Evolutionary conservation across 1,140 invertebrate genomes (phyloP), one percentile per base, ranked within the genome.

Genomic region (Caenorhabditis brenneri): DNA sequence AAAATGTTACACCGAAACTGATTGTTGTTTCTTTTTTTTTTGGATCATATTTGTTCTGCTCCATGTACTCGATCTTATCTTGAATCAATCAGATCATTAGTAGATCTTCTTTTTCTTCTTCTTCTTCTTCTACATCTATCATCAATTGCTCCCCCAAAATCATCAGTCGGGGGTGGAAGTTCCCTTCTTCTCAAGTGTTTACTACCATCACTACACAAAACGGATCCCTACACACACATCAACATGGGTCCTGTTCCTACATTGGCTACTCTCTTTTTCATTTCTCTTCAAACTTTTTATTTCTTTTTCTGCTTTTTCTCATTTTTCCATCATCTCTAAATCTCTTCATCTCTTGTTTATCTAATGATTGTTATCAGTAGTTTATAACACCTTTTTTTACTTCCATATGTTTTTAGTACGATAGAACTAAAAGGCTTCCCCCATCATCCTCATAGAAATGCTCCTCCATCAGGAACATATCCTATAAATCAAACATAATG

Each of bases 81-180:
- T 12, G 0, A 42, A 24, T 42, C 36, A 46, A 74, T 42, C n/a
- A 74, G 36, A 74, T 74, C 65, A 74, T 74, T 42, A 42, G 65
- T 42, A 74, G 65, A 24, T 74, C 58, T 22, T 74, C 36, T 31
- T 74, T 31, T 31, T 15, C 16, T 9, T n/a, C 16, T 29, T 58
- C 55, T 29, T 36, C 22, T 65, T 39, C 10, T 27, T 65, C 29
- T 74, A 58, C 53, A 58, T 74, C 65, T 74, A 74, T 74, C 65
- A 74, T 74, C 65, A 74, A 74, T 74, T 74, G 65, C 36, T 39
- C 29, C 15, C 65, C 53, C 24, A 29, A 42, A 58, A 58, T 27
- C 53, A 58, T 58, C 53, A 46, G 65, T 74, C 36, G 58, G 58
- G 58, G 58, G 58, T 74, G 65, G 65, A 74, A 74, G 65, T 74